Percentiles rank a stretch among this genome's conserved stretches.
These are phyloP conservation scores for Megathymus violae DNA, from an alignment of 1,140 invertebrate species.

Conservation along the genomic window DNA sequence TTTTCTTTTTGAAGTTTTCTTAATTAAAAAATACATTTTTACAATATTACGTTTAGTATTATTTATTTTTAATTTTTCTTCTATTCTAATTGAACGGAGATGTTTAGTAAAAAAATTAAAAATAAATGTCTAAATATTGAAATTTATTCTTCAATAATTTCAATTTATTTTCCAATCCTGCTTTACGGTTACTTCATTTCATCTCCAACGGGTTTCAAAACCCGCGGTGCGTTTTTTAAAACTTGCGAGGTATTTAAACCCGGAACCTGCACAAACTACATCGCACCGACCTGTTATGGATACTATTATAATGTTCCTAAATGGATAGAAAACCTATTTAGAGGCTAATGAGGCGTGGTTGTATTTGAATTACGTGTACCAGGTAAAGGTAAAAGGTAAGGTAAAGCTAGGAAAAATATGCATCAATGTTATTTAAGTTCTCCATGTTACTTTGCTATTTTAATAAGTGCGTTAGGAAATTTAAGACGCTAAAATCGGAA, in stretches of 20 bases:
- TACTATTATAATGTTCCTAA: conserved; percentile 22
- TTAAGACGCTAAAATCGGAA: too few species aligned
- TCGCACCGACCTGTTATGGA: conserved; percentile 10
- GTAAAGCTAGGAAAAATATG: neutral
- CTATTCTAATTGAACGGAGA: too few species aligned
- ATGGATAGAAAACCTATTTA: conserved; percentile 12
- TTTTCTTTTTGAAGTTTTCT: too few species aligned
- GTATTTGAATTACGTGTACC: conserved; percentile 7
- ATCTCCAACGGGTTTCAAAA: neutral
- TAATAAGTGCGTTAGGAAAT: neutral
- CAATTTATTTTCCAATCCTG: too few species aligned
- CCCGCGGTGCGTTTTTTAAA: neutral
- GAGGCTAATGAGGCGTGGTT: conserved; percentile 1
- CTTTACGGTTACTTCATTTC: neutral
- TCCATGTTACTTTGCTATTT: neutral
- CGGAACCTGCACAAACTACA: conserved; percentile 2
- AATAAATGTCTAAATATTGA: too few species aligned
- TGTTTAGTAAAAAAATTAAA: too few species aligned
- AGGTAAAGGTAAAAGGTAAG: too few species aligned
- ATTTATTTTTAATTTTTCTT: too few species aligned
- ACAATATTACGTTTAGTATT: too few species aligned
- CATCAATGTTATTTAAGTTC: neutral
- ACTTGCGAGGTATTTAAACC: neutral
- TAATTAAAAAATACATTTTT: too few species aligned
- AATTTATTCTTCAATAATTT: too few species aligned